Conservation (phyloP, 1,140 invertebrate genomes). For the Lysiphlebus fabarum region DNA sequence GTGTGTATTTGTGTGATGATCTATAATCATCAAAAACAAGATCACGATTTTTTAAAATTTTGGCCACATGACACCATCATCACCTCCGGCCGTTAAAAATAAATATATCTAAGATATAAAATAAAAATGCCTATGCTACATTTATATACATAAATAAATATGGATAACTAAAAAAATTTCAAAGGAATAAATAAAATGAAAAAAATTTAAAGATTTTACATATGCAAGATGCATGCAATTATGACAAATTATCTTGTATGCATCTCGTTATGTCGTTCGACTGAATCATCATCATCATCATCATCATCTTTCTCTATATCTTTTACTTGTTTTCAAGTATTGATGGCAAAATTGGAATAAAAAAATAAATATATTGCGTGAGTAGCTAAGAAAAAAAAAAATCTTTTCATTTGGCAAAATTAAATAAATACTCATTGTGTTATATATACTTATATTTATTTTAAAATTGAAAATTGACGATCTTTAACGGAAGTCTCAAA, state of each 20-base stretch:
- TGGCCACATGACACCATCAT: slow-evolving; percentile 41
- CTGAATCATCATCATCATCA: slow-evolving; percentile 30
- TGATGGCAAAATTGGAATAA: too few relatives aligned
- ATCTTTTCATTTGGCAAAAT: slow-evolving; percentile 11
- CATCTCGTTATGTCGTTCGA: slow-evolving; percentile 48
- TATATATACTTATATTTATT: too few relatives aligned
- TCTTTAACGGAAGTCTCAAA: slow-evolving; percentile 8
- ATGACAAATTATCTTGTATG: slow-evolving; percentile 49
- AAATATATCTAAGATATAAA: background rate
- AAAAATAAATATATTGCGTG: slow-evolving; percentile 25
- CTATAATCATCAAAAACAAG: background rate
- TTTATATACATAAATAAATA: too few relatives aligned
- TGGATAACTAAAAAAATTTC: slow-evolving; percentile 2
- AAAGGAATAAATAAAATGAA: background rate
- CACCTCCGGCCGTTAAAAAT: slow-evolving; percentile 27
- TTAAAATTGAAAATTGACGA: slow-evolving; percentile 10
- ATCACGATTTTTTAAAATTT: slow-evolving; percentile 8
- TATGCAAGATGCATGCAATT: slow-evolving; percentile 47
- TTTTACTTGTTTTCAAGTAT: too few relatives aligned
- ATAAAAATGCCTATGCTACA: background rate
- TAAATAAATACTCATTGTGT: slow-evolving; percentile 16
- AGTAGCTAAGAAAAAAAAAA: slow-evolving; percentile 12
- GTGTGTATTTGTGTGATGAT: slow-evolving; percentile 3
- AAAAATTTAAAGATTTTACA: background rate
- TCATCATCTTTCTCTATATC: too few relatives aligned